Conservation (phyloP, 2,797 vertebrate species). For the Anniella stebbinsi region DNA sequence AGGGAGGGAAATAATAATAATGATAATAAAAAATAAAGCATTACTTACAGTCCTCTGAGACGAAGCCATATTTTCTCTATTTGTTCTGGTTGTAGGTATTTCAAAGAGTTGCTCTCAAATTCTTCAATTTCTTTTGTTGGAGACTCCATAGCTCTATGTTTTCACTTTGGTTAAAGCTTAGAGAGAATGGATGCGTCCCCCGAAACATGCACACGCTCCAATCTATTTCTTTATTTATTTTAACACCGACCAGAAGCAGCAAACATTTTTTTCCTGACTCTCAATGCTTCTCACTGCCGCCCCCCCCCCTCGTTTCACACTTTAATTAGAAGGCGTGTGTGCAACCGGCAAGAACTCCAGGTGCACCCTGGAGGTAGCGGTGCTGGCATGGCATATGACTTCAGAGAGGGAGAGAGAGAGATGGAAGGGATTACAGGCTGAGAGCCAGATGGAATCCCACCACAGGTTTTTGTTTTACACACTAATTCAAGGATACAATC, state of each 20-base stretch:
- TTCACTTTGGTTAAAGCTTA: constrained; percentile 62
- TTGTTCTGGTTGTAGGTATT: constrained; percentile 96
- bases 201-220: constrained; percentile 50
- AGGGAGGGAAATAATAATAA: constrained; percentile 7
- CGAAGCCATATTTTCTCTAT: constrained; percentile 99
- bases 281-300: constrained; percentile 22
- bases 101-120: constrained; percentile 98
- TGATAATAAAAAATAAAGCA: constrained; percentile 32
- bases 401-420: constrained; percentile 37
- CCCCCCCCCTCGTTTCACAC: neutral
- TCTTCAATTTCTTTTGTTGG: constrained; percentile 99
- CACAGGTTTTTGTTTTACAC: constrained; percentile 37
- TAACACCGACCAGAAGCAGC: constrained; percentile 42
- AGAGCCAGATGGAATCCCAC: constrained; percentile 56
- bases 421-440: constrained; percentile 39
- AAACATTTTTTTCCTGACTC: constrained; percentile 50
- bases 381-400: constrained; percentile 48
- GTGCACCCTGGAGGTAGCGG: constrained; percentile 41
- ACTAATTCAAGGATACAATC: constrained; percentile 69
- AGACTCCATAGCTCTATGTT: constrained; percentile 90
- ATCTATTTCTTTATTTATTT: constrained; percentile 37
- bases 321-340: neutral
- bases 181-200: constrained; percentile 48
- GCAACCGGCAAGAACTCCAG: constrained; percentile 33
- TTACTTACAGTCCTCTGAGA: constrained; percentile 97